A percentile compares a stretch with the other conserved stretches of the same genome.
phyloP scores from a whole-genome alignment of 1,140 invertebrate genomes.

The Protaetia brevitarsis region DNA sequence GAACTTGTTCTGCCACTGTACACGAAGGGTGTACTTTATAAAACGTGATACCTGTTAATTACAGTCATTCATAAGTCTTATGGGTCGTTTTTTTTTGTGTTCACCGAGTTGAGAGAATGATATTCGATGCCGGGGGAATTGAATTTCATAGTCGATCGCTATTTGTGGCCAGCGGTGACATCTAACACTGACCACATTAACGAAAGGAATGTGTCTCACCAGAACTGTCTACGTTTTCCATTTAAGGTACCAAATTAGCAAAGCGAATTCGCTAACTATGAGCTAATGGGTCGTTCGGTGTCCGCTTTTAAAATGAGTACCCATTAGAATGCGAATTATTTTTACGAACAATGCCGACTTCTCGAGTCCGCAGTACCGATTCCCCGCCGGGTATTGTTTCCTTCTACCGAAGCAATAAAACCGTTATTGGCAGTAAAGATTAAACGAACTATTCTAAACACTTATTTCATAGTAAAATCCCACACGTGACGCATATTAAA shows the following conservation, averaged over 20 bases:
- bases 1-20: background rate
- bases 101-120: slow-evolving; percentile 27
- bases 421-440: slow-evolving; percentile 18
- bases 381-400: slow-evolving; percentile 9
- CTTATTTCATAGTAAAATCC: slow-evolving; percentile 15
- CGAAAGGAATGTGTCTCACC: slow-evolving; percentile 34
- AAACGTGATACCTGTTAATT: slow-evolving; percentile 27
- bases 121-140: slow-evolving; percentile 30
- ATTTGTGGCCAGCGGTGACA: slow-evolving; percentile 33
- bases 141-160: slow-evolving; percentile 30
- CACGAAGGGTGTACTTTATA: slow-evolving; percentile 19
- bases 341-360: slow-evolving; percentile 14
- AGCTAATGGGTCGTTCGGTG: slow-evolving; percentile 21
- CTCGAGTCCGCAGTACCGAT: background rate
- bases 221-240: slow-evolving; percentile 28
- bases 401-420: slow-evolving; percentile 20
- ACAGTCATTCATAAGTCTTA: slow-evolving; percentile 28
- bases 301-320: slow-evolving; percentile 19
- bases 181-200: slow-evolving; percentile 34
- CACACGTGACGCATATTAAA: slow-evolving; percentile 12
- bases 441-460: slow-evolving; percentile 15
- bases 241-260: slow-evolving; percentile 29
- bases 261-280: slow-evolving; percentile 22
- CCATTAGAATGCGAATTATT: slow-evolving; percentile 22
- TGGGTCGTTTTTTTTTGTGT: slow-evolving; percentile 21